Evolutionary conservation across 2,797 vertebrate species (phyloP).

Genomic region (Cottoperca gobio): DNA sequence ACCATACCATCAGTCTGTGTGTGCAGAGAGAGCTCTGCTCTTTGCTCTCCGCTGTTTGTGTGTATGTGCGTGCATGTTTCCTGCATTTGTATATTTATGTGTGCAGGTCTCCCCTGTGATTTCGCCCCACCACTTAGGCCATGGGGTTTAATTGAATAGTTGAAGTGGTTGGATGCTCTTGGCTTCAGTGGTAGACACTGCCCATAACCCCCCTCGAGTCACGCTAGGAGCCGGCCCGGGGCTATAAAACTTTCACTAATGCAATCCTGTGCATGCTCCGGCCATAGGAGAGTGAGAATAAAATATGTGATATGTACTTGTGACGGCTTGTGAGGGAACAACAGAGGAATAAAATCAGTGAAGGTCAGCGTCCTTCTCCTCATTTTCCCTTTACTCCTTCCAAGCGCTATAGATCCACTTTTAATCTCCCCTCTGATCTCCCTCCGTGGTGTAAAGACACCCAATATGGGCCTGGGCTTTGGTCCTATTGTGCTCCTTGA

Average conservation of each 20-base stretch:
- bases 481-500: constrained; percentile 39
- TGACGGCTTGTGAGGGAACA: background rate
- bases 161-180: constrained; percentile 56
- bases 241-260: constrained; percentile 73
- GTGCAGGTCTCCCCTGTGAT: constrained; percentile 53
- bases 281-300: constrained; percentile 34
- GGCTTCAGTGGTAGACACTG: constrained; percentile 41
- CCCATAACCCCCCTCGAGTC: constrained; percentile 53
- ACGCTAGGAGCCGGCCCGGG: constrained; percentile 46
- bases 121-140: constrained; percentile 66
- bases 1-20: constrained; percentile 21
- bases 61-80: background rate
- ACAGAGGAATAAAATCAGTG: constrained; percentile 36
- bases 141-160: constrained; percentile 73
- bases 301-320: constrained; percentile 33
- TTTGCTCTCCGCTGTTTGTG: background rate
- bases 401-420: constrained; percentile 67
- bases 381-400: constrained; percentile 26
- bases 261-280: constrained; percentile 27
- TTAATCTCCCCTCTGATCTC: constrained; percentile 71
- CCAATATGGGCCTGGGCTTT: constrained; percentile 35
- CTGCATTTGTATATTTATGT: constrained; percentile 44
- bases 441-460: constrained; percentile 36
- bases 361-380: constrained; percentile 60
- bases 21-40: background rate